Evolutionary conservation across 2,797 vertebrate species (phyloP).

Genomic region (Simalia tracyae): DNA sequence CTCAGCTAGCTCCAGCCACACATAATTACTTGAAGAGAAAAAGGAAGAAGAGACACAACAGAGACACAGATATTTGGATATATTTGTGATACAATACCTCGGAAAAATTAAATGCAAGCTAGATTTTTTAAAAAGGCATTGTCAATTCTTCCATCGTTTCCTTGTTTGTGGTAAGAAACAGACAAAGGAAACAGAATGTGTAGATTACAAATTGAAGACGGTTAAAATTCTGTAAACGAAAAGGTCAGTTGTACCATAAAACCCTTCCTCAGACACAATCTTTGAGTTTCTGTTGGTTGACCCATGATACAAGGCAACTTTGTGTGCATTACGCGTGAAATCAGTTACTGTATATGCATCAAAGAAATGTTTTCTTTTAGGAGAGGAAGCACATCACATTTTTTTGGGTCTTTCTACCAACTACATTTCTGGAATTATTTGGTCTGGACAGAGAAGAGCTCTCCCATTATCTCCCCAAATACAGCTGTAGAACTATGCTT

Average conservation of each 20-base stretch:
- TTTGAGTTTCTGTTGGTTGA: neutral
- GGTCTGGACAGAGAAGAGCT: neutral
- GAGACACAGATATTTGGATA: neutral
- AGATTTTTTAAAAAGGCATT: neutral
- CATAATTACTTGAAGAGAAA: neutral
- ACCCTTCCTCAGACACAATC: neutral
- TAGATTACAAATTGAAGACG: neutral
- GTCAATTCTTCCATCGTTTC: neutral
- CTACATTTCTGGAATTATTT: neutral
- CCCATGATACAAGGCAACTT: neutral
- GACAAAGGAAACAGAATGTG: neutral
- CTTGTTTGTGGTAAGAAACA: neutral
- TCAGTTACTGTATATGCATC: neutral
- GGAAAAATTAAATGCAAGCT: neutral
- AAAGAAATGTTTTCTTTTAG: neutral
- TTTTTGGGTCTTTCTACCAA: neutral
- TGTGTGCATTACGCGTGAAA: neutral
- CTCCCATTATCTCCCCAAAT: neutral
- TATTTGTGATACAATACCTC: neutral
- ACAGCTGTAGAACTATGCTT: neutral
- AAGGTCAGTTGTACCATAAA: neutral
- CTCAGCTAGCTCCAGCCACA: too few species aligned
- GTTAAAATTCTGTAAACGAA: neutral
- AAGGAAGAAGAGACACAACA: neutral
- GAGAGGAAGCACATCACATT: neutral